Evolutionary conservation across 2,113 vertebrate genomes (phyloP), one percentile per base, ranked within the genome.

Genomic region (Columba livia): DNA sequence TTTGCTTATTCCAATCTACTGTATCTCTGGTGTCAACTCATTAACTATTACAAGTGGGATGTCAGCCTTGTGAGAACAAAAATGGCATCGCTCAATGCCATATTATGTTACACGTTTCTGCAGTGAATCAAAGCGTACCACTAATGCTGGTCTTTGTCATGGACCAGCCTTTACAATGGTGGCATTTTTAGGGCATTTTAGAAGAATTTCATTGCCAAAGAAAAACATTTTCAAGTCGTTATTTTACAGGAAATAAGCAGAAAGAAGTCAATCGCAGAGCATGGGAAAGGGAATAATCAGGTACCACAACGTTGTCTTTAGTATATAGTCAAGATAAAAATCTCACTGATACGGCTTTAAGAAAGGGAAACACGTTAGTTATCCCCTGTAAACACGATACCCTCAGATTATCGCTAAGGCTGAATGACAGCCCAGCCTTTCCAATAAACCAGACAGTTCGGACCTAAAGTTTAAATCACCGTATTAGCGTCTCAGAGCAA

Each of bases 401-500:
- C 29, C 69, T 62, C 42, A 10, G 71, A 26, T 89, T 66, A 91
- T 32, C 54, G 86, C 97, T 66, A 82, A 79, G 90, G 73, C 93
- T 53, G 92, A 97, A 93, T 24, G 84, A 60, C 90, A 16, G 62
- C 6, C 87, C 67, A 89, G 91, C 93, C 94, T 85, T 87, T 70
- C 88, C 95, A 51, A 47, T 24, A 50, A 42, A 62, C 90, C 23
- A 36, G 50, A 48, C 61, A 95, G 53, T 65, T 83, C 61, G 73
- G 85, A 85, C 95, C n/a, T 47, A 72, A 79, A 94, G 89, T 71
- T 97, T 94, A 61, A 91, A 90, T 85, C 93, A 34, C 81, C 8
- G 20, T 47, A 60, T 94, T 87, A 93, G 61, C 51, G 89, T 80
- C 91, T 87, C 56, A 65, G 74, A 79, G 83, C 66, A 32, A 72